phyloP scores from a whole-genome alignment of 1,140 invertebrate species.

The Eubasilissa regina region DNA sequence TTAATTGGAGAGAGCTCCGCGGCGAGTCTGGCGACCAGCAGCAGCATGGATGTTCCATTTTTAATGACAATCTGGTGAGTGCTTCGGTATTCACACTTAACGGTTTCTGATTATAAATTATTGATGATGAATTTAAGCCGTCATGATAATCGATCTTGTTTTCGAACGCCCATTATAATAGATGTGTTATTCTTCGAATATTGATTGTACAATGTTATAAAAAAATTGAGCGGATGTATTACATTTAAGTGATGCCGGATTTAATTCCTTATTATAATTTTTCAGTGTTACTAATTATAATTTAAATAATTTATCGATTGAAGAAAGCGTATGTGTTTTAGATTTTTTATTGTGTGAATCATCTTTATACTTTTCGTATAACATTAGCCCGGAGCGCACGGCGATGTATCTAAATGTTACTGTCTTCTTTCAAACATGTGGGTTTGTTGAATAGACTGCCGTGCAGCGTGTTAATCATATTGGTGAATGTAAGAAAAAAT shows the following conservation, averaged over 20 bases:
- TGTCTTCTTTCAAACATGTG: no score
- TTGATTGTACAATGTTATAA: conserved; percentile 31
- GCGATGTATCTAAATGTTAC: no score
- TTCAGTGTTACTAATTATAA: conserved; percentile 16
- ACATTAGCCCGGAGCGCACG: no score
- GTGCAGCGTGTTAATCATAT: no score
- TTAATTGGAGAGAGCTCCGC: neutral
- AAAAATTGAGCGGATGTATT: conserved; percentile 35
- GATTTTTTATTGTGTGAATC: no score
- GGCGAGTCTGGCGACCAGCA: neutral
- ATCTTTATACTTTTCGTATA: no score
- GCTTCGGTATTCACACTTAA: neutral
- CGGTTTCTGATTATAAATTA: conserved; percentile 43
- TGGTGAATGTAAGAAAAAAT: no score
- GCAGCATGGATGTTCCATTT: neutral
- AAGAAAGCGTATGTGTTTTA: neutral
- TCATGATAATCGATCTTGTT: conserved; percentile 51
- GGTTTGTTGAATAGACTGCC: no score
- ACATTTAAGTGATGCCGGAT: conserved; percentile 7
- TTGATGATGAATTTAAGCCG: conserved; percentile 52
- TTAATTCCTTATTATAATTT: conserved; percentile 29
- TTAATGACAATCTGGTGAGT: conserved; percentile 39
- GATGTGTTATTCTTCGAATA: conserved; percentile 44
- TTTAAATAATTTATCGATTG: neutral
- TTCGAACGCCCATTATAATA: conserved; percentile 44